Evolutionary conservation across 2,888 invertebrate genomes (phyloP), one percentile per base, ranked within the genome.

Genomic region (Tiliacea aurago): DNA sequence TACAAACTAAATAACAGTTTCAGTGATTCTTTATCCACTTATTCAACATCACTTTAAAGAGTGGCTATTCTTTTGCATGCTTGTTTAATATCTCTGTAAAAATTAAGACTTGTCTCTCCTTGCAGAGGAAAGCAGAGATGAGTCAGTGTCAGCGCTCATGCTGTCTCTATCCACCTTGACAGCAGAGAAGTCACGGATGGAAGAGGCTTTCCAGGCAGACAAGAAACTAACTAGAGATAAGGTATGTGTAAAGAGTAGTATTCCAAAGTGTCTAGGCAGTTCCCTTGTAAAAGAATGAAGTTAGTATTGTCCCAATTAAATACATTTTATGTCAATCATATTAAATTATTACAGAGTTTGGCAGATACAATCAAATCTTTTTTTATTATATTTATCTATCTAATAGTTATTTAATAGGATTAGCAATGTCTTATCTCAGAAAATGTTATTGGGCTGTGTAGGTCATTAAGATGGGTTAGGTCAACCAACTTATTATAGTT

Each of bases 161-260:
- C 96, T 97, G 84, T 97, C 98, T 0, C 92, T 99, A 63, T 97
- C 98, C 0, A 98, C 98, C 1, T 94, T 99, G 47, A 97, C 98
- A 0, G 97, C 97, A 6, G 98, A 99, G 91, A 99, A 99, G 90
- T 97, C 98, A 1, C 97, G 98, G 61, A 97, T 98, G 97, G 99
- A 99, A 93, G 98, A 98, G 67, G 98, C 97, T 59, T 98, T 98
- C 91, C 98, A 98, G 87, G 96, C 97, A 18, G 98, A 98, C 87
- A 98, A 97, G 85, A 98, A 97, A 89, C 91, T 95, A n/a, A 96
- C 96, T 0, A 93, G 96, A 80, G 96, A 96, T 80, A 95, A 94
- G 86, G 98, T 98, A 83, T 43, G 41, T 37, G 9, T 1, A 2
- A 70, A 23, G 7, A 28, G 18, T 13, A 28, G 4, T 23, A 9